phyloP scores from a whole-genome alignment of 2,888 invertebrate genomes.

The Mechanitis mazaeus region DNA sequence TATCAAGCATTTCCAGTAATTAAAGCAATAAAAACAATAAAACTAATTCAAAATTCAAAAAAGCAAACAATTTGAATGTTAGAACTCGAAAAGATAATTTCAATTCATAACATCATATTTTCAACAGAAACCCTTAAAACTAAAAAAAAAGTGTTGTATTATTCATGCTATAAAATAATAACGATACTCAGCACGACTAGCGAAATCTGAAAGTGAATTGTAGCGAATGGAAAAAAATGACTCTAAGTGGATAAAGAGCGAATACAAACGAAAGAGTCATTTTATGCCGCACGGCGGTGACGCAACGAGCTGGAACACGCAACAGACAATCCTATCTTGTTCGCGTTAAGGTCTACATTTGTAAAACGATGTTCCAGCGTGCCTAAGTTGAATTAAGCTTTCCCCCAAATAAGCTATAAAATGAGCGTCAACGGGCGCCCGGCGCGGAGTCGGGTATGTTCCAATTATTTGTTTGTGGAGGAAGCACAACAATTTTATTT shows the following conservation, averaged over 20 bases:
- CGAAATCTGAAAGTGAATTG: conserved; percentile 74
- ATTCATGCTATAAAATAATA: conserved; percentile 61
- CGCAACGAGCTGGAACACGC: conserved; percentile 43
- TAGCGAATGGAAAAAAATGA: conserved; percentile 74
- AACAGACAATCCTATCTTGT: conserved; percentile 43
- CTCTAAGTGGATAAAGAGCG: conserved; percentile 75
- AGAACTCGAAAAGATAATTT: conserved; percentile 13
- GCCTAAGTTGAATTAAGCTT: conserved; percentile 75
- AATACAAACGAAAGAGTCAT: conserved; percentile 76
- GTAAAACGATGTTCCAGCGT: conserved; percentile 52
- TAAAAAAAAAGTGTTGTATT: conserved; percentile 36
- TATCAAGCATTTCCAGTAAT: background rate
- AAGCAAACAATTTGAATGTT: conserved; percentile 7
- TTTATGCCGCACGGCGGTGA: conserved; percentile 69
- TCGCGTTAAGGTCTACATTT: conserved; percentile 51
- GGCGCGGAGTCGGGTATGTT: conserved; percentile 47
- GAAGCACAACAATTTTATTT: conserved; percentile 76
- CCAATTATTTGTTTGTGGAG: conserved; percentile 77
- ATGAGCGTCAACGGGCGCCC: conserved; percentile 69
- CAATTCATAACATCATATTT: conserved; percentile 13
- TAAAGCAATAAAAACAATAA: background rate
- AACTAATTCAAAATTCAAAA: background rate
- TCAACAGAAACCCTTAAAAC: conserved; percentile 26
- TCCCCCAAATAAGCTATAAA: conserved; percentile 77
- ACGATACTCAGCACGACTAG: conserved; percentile 52